Conservation (phyloP, 2,888 invertebrate species). For the Meliscaeva auricollis region DNA sequence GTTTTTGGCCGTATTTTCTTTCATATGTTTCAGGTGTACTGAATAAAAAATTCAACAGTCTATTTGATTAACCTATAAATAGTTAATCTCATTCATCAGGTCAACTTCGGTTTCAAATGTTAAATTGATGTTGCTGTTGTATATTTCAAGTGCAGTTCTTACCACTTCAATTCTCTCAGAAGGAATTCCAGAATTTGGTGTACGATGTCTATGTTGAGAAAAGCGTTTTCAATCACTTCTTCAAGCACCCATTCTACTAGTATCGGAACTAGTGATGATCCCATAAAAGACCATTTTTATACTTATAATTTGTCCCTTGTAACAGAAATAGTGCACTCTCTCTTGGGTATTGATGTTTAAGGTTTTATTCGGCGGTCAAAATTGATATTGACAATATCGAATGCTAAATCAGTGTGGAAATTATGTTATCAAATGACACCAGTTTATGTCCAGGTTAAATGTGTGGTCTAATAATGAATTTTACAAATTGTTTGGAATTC, state of each 20-base stretch:
- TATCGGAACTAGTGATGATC: not conserved
- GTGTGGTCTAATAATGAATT: not conserved
- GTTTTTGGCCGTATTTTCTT: not conserved
- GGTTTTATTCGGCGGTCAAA: not conserved
- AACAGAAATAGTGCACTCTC: not conserved
- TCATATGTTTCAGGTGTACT: not conserved
- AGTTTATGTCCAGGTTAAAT: not conserved
- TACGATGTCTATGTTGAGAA: not conserved
- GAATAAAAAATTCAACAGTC: slow-evolving; percentile 3
- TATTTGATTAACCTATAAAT: not conserved
- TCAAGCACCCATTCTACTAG: slow-evolving; percentile 4
- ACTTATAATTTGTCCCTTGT: not conserved
- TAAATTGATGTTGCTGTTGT: not conserved
- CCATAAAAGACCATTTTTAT: slow-evolving; percentile 6
- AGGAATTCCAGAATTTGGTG: not conserved
- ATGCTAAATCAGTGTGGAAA: not conserved
- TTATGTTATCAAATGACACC: not conserved
- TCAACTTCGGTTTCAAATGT: slow-evolving; percentile 1
- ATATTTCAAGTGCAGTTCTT: not conserved
- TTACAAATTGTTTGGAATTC: not conserved
- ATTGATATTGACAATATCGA: not conserved
- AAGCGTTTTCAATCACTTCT: not conserved
- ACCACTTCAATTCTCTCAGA: not conserved
- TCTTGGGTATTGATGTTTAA: not conserved
- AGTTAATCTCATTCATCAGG: not conserved